These are phyloP conservation scores for Fregetta grallaria DNA, from an alignment of 2,113 vertebrate species.

Conservation along the genomic window DNA sequence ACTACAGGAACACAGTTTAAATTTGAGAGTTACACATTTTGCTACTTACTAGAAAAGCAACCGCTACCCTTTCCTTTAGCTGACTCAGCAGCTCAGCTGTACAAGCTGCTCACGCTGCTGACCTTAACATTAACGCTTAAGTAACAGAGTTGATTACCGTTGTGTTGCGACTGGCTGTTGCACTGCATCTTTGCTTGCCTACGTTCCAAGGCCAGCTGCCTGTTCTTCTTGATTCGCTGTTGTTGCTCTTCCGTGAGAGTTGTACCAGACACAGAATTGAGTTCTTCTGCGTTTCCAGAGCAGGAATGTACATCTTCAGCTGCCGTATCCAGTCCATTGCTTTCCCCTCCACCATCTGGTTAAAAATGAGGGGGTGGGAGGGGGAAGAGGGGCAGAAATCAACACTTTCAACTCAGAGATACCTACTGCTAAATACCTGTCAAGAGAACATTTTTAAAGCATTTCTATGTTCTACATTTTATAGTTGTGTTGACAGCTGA, in stretches of 20 bases:
- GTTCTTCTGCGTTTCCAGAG: background rate
- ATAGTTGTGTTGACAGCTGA: background rate
- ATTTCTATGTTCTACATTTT: background rate
- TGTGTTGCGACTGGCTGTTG: conserved; percentile 59
- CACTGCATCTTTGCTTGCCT: conserved; percentile 78
- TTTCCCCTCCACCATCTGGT: conserved; percentile 45
- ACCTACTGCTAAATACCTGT: too few species aligned
- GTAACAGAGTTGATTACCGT: conserved; percentile 29
- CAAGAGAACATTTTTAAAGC: background rate
- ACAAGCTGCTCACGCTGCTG: background rate
- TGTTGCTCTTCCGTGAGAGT: conserved; percentile 85
- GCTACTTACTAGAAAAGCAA: background rate
- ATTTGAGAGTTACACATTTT: background rate
- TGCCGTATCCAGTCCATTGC: background rate
- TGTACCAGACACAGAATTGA: background rate
- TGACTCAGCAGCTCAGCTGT: background rate
- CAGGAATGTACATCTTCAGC: conserved; percentile 43
- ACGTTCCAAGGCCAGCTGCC: conserved; percentile 84
- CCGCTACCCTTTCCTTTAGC: background rate
- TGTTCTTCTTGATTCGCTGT: conserved; percentile 83
- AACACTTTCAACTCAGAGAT: background rate
- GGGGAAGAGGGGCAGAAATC: background rate
- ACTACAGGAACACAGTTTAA: background rate
- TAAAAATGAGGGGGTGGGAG: background rate
- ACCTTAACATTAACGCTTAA: accelerated